phyloP scores from a whole-genome alignment of 92 coral and sea anemone species.

The Epizoanthus ramosus region DNA sequence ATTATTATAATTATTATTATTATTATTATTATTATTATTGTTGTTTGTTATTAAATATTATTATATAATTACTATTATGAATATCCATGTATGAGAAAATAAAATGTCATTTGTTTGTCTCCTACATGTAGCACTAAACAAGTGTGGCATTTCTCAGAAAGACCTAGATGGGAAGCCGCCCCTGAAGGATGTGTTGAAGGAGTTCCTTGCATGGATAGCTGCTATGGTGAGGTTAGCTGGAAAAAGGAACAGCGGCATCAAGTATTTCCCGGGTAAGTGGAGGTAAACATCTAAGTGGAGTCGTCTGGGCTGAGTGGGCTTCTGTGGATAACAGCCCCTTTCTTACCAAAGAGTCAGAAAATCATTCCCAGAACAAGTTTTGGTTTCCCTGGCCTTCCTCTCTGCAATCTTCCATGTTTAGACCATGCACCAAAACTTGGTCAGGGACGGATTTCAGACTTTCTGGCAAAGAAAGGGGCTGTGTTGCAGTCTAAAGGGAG shows the following conservation, averaged over 20 bases:
- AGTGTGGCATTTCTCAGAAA: constrained; percentile 74
- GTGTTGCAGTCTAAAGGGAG: too few relatives aligned
- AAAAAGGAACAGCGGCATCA: constrained; percentile 52
- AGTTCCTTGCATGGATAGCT: constrained; percentile 82
- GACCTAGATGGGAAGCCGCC: constrained; percentile 58
- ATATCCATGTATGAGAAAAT: background rate
- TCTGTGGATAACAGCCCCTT: background rate
- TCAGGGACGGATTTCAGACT: too few relatives aligned
- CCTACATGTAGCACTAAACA: constrained; percentile 67
- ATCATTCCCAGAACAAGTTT: too few relatives aligned
- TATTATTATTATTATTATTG: too few relatives aligned
- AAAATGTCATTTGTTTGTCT: background rate
- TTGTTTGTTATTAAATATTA: too few relatives aligned
- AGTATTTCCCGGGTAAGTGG: constrained; percentile 82
- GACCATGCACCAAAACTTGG: too few relatives aligned
- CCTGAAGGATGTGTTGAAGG: constrained; percentile 56
- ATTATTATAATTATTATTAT: too few relatives aligned
- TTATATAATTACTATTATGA: too few relatives aligned
- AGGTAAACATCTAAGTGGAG: background rate
- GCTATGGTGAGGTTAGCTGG: constrained; percentile 65
- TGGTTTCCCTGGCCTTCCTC: too few relatives aligned
- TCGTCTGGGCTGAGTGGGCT: background rate
- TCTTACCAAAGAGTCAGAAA: too few relatives aligned
- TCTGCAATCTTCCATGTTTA: too few relatives aligned
- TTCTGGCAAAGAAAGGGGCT: too few relatives aligned